Evolutionary conservation across 2,888 invertebrate species (phyloP), one percentile per base, ranked within the genome.

Genomic region (Tricholauxania praeusta): DNA sequence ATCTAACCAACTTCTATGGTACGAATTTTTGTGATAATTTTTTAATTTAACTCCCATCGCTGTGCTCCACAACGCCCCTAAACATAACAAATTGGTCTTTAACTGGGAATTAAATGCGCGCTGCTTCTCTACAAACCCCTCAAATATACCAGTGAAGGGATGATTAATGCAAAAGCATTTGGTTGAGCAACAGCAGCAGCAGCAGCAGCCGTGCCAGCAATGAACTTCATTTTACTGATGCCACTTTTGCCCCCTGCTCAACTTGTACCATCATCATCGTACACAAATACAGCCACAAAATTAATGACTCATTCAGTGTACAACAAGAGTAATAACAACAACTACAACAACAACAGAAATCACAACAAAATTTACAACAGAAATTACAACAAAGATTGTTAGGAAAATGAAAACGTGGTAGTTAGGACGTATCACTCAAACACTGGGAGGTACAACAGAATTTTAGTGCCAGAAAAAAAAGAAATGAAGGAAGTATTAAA

Each of bases 51-150:
- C 1, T 39, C 39, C 39, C 39, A 10, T 39, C 8, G 39, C 39
- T 39, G 39, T 39, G 39, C 39, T 39, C 39, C 39, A 39, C 39
- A 39, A 39, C 39, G 39, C 39, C 39, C 39, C 39, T 39, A 62
- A 19, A 39, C 15, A 51, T 64, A 39, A 64, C 64, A 64, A 64
- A 64, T 64, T 64, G 64, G 10, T 64, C 22, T 22, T 64, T 64
- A 64, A 64, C 51, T 17, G 28, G 64, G 19, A 51, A 64, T 51
- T 64, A 51, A 64, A 64, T 64, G 51, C 28, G 39, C 39, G 39
- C 51, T 51, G 15, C 22, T 57, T 7, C 28, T 22, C 32, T 12
- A 15, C 39, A 62, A 32, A 39, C 32, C 39, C 47, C 39, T 62
- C 39, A 39, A 39, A 1, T 3, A 62, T n/a, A 32, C 60, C 60